Evolutionary conservation across 2,797 vertebrate genomes (phyloP), one percentile per base, ranked within the genome.

Genomic region (Carapus acus): DNA sequence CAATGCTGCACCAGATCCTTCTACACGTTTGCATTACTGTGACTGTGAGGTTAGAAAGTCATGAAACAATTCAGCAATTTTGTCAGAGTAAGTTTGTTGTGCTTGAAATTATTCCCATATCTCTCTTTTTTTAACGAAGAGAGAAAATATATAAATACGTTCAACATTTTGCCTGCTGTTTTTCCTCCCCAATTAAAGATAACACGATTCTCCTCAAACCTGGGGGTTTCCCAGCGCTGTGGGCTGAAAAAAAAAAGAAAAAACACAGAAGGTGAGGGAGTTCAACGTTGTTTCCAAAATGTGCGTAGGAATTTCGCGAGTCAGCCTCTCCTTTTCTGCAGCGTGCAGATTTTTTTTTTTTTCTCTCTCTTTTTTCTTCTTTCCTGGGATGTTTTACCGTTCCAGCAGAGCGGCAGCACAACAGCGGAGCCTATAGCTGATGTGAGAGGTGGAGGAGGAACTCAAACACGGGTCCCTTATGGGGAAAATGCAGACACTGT

Each of bases 321-420:
- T 36, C 34, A 36, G 33, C 31, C 31, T 33, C 14, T 33, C 6
- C 9, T 13, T 11, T 3, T 37, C 39, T 43, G 43, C 6, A 15
- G 14, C 17, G 42, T 22, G 21, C 39, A 34, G 22, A 18, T 20
- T 22, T 36, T 31, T 34, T 27, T 33, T 29, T 29, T 39, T 57
- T n/a, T 49, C 31, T 24, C 33, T 19, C 33, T 14, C 21, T 39
- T 38, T 48, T 36, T 36, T 50, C 18, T 41, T 49, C 20, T 24
- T 31, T 24, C 20, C 18, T 42, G 22, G 24, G 49, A 58, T 51
- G 54, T n/a, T 54, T 58, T 43, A 45, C 18, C 51, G 43, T 19
- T 43, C 44, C 37, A 47, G 22, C 9, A 3, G 39, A 37, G 57
- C 50, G 46, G 39, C 49, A 17, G 54, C 27, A 23, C 63, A 21